phyloP scores from a whole-genome alignment of 2,113 vertebrate species.

The Erythrocebus patas region DNA sequence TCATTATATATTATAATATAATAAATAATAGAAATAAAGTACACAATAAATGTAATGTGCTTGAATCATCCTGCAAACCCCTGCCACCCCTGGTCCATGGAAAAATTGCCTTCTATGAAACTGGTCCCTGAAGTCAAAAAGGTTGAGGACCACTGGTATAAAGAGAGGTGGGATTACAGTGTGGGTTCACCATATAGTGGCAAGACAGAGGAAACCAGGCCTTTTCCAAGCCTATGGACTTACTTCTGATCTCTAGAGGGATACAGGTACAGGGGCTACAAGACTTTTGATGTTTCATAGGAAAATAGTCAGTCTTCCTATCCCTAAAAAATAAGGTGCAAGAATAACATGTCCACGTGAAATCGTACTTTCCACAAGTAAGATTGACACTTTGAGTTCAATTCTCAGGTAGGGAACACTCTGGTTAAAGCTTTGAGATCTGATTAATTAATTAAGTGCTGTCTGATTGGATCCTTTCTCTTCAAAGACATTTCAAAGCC shows the following conservation, averaged over 20 bases:
- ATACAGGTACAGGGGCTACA: too few species aligned
- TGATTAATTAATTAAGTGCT: constrained; percentile 15
- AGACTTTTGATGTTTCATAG: neutral
- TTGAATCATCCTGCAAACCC: too few species aligned
- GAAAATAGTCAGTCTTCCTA: neutral
- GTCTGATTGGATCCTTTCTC: neutral
- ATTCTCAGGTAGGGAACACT: neutral
- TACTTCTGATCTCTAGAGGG: neutral
- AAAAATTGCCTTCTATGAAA: neutral
- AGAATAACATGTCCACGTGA: rapidly evolving
- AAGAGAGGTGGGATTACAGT: neutral
- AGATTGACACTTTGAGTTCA: neutral
- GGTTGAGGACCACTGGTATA: neutral
- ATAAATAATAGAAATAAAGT: too few species aligned
- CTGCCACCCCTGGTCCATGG: neutral
- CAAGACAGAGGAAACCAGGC: neutral
- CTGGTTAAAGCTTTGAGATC: neutral
- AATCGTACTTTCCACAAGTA: neutral
- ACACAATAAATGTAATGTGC: too few species aligned
- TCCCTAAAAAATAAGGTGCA: neutral
- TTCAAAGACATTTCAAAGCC: neutral
- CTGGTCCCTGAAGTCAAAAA: neutral
- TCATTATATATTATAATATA: too few species aligned
- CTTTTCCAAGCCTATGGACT: neutral
- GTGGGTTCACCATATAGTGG: neutral